A percentile compares a stretch with the other conserved stretches of the same genome.
Evolutionary conservation across 1,140 invertebrate species (phyloP).

Genomic region (Pygmarrhopalites habei): DNA sequence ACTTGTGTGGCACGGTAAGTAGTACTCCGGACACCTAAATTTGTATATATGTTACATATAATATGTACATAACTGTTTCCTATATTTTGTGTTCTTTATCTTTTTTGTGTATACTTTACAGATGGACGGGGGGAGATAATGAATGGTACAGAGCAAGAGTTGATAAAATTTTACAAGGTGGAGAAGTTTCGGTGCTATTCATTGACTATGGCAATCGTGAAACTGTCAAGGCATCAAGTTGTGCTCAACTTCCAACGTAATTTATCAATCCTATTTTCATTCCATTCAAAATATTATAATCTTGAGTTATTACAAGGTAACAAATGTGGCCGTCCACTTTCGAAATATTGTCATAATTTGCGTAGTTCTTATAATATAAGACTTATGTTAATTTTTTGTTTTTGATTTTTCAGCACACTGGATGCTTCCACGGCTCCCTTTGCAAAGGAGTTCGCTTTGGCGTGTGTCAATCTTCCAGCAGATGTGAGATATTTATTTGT

Average conservation of each 20-base stretch:
- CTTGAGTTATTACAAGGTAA: too few species aligned
- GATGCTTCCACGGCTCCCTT: constrained; percentile 67
- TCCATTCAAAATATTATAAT: too few species aligned
- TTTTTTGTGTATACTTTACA: constrained; percentile 90
- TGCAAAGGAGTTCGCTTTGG: constrained; percentile 77
- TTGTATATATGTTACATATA: too few species aligned
- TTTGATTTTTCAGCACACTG: constrained; percentile 53
- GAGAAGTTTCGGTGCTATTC: constrained; percentile 66
- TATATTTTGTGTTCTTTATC: too few species aligned
- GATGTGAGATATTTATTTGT: constrained; percentile 55
- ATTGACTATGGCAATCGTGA: constrained; percentile 94
- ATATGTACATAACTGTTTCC: too few species aligned
- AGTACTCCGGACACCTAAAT: too few species aligned
- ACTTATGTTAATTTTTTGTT: too few species aligned
- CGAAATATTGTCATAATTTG: too few species aligned
- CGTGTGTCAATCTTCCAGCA: constrained; percentile 70
- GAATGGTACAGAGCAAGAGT: constrained; percentile 92
- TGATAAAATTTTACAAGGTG: constrained; percentile 66
- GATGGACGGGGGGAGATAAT: constrained; percentile 65
- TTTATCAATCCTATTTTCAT: too few species aligned
- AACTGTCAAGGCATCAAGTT: constrained; percentile 51
- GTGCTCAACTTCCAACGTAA: constrained; percentile 69
- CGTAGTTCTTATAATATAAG: too few species aligned
- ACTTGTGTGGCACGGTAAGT: constrained; percentile 18
- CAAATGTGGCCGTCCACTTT: too few species aligned